Evolutionary conservation across 2,113 vertebrate species (phyloP).

Genomic region (Irena cyanogastra): DNA sequence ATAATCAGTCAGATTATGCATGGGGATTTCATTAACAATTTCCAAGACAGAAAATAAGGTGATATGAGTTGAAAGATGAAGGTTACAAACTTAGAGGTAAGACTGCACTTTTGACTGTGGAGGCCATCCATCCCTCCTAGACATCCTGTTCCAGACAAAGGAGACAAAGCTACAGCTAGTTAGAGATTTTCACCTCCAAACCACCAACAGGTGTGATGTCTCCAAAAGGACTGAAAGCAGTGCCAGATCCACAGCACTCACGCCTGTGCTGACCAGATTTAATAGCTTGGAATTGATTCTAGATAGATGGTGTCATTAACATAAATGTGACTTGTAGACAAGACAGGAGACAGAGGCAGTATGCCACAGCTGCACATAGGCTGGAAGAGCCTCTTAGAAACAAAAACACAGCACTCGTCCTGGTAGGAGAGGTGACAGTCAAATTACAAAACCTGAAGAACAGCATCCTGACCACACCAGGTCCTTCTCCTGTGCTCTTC

Average conservation of each 20-base stretch:
- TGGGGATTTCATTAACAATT: background rate
- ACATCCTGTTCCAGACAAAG: background rate
- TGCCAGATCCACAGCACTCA: background rate
- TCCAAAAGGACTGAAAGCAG: background rate
- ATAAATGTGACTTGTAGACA: background rate
- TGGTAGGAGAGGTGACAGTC: background rate
- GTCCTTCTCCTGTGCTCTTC: background rate
- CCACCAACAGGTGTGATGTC: background rate
- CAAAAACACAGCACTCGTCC: background rate
- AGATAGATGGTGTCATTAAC: background rate
- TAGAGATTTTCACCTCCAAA: background rate
- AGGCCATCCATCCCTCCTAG: background rate
- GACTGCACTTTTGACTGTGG: background rate
- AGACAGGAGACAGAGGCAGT: background rate
- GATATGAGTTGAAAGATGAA: background rate
- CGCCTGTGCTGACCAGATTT: background rate
- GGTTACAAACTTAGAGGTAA: background rate
- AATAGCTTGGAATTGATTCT: background rate
- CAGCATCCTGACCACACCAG: background rate
- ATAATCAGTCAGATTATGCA: background rate
- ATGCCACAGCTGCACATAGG: background rate
- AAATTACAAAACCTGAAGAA: background rate
- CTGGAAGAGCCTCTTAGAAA: background rate
- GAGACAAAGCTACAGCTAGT: background rate
- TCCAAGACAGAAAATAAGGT: background rate